These are phyloP conservation scores for Semicossyphus pulcher DNA, from an alignment of 2,113 vertebrate species.

Conservation along the genomic window DNA sequence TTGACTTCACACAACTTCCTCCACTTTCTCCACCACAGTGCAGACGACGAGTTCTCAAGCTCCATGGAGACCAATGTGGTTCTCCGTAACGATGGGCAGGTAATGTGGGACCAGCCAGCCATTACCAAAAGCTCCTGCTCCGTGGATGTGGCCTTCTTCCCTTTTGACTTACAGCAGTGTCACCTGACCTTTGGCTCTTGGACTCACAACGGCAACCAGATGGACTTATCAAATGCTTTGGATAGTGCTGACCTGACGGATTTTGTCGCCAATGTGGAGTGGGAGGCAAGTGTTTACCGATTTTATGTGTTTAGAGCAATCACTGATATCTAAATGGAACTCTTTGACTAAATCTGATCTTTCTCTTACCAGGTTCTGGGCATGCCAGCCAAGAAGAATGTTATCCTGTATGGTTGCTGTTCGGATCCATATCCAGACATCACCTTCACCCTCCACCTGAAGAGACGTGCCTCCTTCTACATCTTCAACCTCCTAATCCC, in stretches of 20 bases:
- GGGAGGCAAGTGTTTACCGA: slow-evolving; percentile 58
- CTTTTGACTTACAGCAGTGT: slow-evolving; percentile 92
- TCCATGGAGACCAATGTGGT: slow-evolving; percentile 94
- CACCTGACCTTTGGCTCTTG: slow-evolving; percentile 92
- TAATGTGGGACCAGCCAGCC: slow-evolving; percentile 91
- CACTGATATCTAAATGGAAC: background rate
- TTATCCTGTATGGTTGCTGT: slow-evolving; percentile 92
- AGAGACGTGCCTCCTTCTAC: slow-evolving; percentile 91
- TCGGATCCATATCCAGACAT: slow-evolving; percentile 93
- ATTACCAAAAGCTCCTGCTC: slow-evolving; percentile 95
- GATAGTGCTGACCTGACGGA: slow-evolving; percentile 86
- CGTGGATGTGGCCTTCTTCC: slow-evolving; percentile 93
- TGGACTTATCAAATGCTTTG: slow-evolving; percentile 86
- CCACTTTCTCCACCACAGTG: slow-evolving; percentile 72
- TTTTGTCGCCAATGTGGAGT: slow-evolving; percentile 92
- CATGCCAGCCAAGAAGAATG: slow-evolving; percentile 89
- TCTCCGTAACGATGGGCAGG: slow-evolving; percentile 85
- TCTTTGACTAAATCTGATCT: background rate
- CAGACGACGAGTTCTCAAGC: slow-evolving; percentile 85
- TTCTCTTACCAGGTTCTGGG: slow-evolving; percentile 80
- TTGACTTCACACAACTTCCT: background rate
- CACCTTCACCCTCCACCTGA: slow-evolving; percentile 90
- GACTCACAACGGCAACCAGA: slow-evolving; percentile 93
- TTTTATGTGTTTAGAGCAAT: rapidly evolving
- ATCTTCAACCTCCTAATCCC: slow-evolving; percentile 95